Base-by-base conservation (phyloP, 2,888 invertebrate genomes). In the Parascotia fuliginaria region DNA sequence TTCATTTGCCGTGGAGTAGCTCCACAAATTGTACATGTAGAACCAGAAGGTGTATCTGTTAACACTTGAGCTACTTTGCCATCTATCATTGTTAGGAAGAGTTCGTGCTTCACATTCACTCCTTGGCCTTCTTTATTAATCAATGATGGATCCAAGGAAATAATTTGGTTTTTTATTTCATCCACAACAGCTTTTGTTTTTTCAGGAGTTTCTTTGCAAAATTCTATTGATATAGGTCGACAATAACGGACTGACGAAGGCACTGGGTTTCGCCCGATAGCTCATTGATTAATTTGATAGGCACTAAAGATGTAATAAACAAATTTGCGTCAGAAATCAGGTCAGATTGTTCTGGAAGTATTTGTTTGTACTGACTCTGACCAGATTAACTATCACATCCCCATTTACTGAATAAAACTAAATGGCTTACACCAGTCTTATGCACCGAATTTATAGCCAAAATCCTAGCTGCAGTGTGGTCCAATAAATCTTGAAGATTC, bases 281-380 rank as follows among this genome's bases (percentile, higher is more conserved):
- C 27, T 54, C 50, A 39, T 69, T 27, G 7, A 24, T 9, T 24
- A 24, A 24, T 24, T 9, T 24, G 24, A 42, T 44, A 9, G 58
- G 61, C 5, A 65, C 62, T 9, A 65, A 46, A 13, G 57, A 61
- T 44, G 51, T 36, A 3, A 65, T 65, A 9, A 24, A 24, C 24
- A 24, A 24, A 24, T 60, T 55, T 11, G 51, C 44, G 47, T 61
- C 61, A 11, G 53, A 57, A 40, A 53, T 41, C 0, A 44, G 9
- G 42, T 55, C 43, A 19, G 32, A 33, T 31, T 53, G 49, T 31
- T 58, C 58, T 34, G 43, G 27, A 1, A 40, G 51, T 42, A 6
- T 36, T 42, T 60, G 56, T 9, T 55, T 52, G 22, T 60, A 57
- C 27, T 58, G 36, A 39, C 61, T 66, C 52, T 66, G 60, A n/a